These are phyloP conservation scores for Acrossocheilus wenchowensis DNA, from an alignment of 2,797 vertebrate species.

Conservation along the genomic window DNA sequence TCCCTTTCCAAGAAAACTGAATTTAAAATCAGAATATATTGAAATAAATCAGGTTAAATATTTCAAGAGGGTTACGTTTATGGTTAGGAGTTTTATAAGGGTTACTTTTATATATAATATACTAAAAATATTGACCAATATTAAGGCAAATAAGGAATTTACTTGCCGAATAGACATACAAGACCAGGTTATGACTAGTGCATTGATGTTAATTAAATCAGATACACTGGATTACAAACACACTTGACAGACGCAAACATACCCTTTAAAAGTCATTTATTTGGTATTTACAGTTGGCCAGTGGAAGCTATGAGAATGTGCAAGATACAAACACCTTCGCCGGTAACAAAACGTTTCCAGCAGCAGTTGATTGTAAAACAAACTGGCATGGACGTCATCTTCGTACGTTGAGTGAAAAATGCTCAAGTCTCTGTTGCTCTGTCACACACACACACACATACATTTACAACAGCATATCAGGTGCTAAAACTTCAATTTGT, in stretches of 20 bases:
- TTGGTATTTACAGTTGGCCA: slow-evolving; percentile 60
- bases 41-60: no score
- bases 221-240: background rate
- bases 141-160: no score
- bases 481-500: slow-evolving; percentile 26
- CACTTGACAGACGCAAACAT: background rate
- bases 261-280: slow-evolving; percentile 56
- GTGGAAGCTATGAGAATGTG: slow-evolving; percentile 59
- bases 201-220: background rate
- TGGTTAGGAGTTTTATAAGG: no score
- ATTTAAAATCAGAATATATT: no score
- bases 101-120: no score
- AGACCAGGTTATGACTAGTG: background rate
- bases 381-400: slow-evolving; percentile 13
- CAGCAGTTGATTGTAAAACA: slow-evolving; percentile 54
- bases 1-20: no score
- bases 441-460: slow-evolving; percentile 5
- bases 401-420: background rate
- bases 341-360: slow-evolving; percentile 48
- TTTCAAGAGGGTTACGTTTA: no score
- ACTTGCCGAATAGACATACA: slow-evolving; percentile 7
- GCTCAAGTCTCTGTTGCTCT: background rate
- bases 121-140: no score
- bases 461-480: background rate
- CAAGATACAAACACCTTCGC: slow-evolving; percentile 57